Evolutionary conservation across 2,888 invertebrate species (phyloP).

Genomic region (Scaeva pyrastri): DNA sequence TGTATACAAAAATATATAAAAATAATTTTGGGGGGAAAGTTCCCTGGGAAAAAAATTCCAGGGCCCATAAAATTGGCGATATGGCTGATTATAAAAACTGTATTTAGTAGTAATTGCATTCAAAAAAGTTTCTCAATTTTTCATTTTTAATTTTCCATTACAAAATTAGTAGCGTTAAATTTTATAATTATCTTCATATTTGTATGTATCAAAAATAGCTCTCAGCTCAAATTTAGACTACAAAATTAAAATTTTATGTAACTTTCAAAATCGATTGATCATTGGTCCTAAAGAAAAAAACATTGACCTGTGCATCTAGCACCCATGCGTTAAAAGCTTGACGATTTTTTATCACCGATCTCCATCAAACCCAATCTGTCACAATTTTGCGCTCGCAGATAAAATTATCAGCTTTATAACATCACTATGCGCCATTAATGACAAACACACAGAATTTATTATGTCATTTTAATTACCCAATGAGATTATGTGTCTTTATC

Average conservation of each 20-base stretch:
- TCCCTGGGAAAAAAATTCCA: too few relatives aligned
- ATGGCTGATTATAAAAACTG: too few relatives aligned
- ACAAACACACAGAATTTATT: constrained; percentile 55
- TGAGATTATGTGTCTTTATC: constrained; percentile 48
- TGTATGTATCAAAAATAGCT: too few relatives aligned
- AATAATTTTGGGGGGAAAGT: too few relatives aligned
- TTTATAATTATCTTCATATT: too few relatives aligned
- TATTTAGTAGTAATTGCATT: too few relatives aligned
- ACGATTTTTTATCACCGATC: constrained; percentile 15
- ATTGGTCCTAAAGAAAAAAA: neutral
- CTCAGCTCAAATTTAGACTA: too few relatives aligned
- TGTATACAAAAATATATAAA: too few relatives aligned
- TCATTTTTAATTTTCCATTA: too few relatives aligned
- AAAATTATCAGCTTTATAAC: constrained; percentile 34
- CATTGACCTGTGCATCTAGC: neutral
- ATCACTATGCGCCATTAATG: constrained; percentile 47
- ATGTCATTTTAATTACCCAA: constrained; percentile 70
- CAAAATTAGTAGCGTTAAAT: too few relatives aligned
- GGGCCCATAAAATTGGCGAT: too few relatives aligned
- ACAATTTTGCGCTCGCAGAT: constrained; percentile 47
- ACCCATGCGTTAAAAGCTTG: neutral
- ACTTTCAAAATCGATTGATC: neutral
- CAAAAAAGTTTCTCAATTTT: too few relatives aligned
- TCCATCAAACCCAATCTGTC: constrained; percentile 51
- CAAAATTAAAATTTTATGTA: neutral